Evolutionary conservation across 2,888 invertebrate genomes (phyloP).

Genomic region (Eristalis tenax): DNA sequence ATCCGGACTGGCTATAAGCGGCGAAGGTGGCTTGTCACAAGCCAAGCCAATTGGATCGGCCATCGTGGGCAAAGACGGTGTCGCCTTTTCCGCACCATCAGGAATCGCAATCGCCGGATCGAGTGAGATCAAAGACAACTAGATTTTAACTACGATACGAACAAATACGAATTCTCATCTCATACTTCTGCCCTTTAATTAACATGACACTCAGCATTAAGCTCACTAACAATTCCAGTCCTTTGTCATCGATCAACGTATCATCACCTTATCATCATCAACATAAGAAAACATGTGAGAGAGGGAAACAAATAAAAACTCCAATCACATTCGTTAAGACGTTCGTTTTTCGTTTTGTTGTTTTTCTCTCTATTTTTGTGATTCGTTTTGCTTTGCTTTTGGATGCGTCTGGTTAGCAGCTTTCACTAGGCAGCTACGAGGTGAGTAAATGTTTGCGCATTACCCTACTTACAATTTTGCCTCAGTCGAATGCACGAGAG

Average conservation of each 20-base stretch:
- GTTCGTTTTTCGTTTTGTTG: background rate
- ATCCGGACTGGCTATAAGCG: slow-evolving; percentile 83
- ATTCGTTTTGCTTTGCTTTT: background rate
- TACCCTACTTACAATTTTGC: slow-evolving; percentile 52
- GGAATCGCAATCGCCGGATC: slow-evolving; percentile 81
- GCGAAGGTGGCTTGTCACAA: slow-evolving; percentile 51
- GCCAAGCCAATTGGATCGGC: slow-evolving; percentile 78
- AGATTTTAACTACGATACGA: slow-evolving; percentile 6
- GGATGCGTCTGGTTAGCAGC: slow-evolving; percentile 12
- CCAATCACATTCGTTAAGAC: slow-evolving; percentile 30
- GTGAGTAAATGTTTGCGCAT: slow-evolving; percentile 40
- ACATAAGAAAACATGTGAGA: slow-evolving; percentile 74
- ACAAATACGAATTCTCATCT: slow-evolving; percentile 54
- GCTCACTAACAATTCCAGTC: slow-evolving; percentile 45
- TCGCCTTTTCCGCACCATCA: slow-evolving; percentile 82
- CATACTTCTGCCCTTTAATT: slow-evolving; percentile 36
- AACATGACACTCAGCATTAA: slow-evolving; percentile 52
- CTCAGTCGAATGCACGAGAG: slow-evolving; percentile 29
- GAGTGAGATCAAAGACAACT: background rate
- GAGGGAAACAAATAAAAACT: slow-evolving; percentile 75
- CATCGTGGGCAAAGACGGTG: slow-evolving; percentile 82
- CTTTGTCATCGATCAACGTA: slow-evolving; percentile 73
- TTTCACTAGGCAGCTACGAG: slow-evolving; percentile 45
- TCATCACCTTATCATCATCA: slow-evolving; percentile 78
- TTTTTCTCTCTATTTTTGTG: no score